These are phyloP conservation scores for Odontamblyopus lacepedii DNA, from an alignment of 2,797 vertebrate genomes.

Conservation along the genomic window DNA sequence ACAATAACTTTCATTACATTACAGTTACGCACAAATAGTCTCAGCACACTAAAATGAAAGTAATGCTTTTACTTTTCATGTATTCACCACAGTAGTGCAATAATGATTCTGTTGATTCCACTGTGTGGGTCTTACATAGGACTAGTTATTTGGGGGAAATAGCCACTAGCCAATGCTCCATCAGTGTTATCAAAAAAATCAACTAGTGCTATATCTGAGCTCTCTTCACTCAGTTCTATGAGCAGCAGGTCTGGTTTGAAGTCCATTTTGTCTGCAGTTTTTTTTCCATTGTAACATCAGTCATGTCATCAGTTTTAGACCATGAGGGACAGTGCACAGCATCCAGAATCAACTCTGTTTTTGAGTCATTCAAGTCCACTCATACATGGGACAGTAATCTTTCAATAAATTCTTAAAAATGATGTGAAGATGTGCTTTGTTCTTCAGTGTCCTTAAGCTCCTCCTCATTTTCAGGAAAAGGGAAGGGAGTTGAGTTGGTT, in stretches of 20 bases:
- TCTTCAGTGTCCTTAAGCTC: slow-evolving; percentile 44
- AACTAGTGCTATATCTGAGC: slow-evolving; percentile 63
- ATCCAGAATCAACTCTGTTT: slow-evolving; percentile 10
- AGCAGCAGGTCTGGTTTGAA: slow-evolving; percentile 19
- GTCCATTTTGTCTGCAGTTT: not conserved
- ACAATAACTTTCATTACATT: too few relatives aligned
- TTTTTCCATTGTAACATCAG: not conserved
- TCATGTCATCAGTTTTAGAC: slow-evolving; percentile 27
- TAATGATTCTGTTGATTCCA: not conserved
- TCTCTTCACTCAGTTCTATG: slow-evolving; percentile 56
- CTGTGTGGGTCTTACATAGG: not conserved
- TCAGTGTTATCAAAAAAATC: slow-evolving; percentile 53
- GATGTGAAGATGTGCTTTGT: slow-evolving; percentile 16
- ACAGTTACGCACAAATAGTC: too few relatives aligned
- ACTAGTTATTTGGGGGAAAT: slow-evolving; percentile 72
- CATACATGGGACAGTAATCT: slow-evolving; percentile 46
- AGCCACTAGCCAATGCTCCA: slow-evolving; percentile 48
- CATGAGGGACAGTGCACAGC: slow-evolving; percentile 21
- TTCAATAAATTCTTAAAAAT: slow-evolving; percentile 33
- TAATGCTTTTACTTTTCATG: slow-evolving; percentile 50
- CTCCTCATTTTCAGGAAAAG: not conserved
- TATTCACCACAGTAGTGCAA: slow-evolving; percentile 16
- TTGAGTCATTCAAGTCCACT: slow-evolving; percentile 33
- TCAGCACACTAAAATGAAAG: not conserved
- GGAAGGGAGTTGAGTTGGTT: not conserved